Evolutionary conservation across 2,113 vertebrate genomes (phyloP).

Genomic region (Tringa solitaria): DNA sequence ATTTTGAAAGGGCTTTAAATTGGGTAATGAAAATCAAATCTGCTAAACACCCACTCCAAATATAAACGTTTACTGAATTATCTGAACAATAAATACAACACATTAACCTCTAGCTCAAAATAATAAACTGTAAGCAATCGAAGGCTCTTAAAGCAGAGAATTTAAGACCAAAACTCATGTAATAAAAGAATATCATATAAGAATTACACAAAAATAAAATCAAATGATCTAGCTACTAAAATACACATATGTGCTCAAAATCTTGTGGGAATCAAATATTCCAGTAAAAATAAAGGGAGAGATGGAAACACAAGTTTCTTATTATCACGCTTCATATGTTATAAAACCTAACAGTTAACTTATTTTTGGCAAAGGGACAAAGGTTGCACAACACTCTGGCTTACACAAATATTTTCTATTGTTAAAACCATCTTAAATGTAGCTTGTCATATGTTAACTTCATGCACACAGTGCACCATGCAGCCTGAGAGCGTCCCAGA

Average conservation of each 20-base stretch:
- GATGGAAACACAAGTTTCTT: constrained; percentile 85
- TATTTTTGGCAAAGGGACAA: constrained; percentile 81
- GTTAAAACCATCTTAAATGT: constrained; percentile 75
- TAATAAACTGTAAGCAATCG: constrained; percentile 28
- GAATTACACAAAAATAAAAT: constrained; percentile 68
- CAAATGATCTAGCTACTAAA: constrained; percentile 74
- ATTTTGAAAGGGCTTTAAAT: neutral
- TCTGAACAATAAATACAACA: constrained; percentile 20
- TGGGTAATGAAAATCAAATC: neutral
- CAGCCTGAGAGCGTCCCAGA: constrained; percentile 16
- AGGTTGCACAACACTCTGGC: constrained; percentile 74
- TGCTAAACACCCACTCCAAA: neutral
- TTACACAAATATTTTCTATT: constrained; percentile 76
- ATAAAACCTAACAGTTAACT: constrained; percentile 81
- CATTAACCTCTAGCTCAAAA: constrained; percentile 21
- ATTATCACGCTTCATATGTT: constrained; percentile 88
- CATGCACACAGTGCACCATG: neutral
- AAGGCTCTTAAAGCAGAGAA: constrained; percentile 36
- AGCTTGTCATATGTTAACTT: constrained; percentile 63
- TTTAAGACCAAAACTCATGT: constrained; percentile 51
- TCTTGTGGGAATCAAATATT: constrained; percentile 74
- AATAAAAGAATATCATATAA: constrained; percentile 64
- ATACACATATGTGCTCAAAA: constrained; percentile 73
- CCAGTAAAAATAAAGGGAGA: constrained; percentile 80
- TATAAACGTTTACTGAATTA: neutral